A percentile compares a stretch with the other conserved stretches of the same genome.
Conservation (phyloP, 2,113 vertebrate species). For the Saimiri boliviensis region DNA sequence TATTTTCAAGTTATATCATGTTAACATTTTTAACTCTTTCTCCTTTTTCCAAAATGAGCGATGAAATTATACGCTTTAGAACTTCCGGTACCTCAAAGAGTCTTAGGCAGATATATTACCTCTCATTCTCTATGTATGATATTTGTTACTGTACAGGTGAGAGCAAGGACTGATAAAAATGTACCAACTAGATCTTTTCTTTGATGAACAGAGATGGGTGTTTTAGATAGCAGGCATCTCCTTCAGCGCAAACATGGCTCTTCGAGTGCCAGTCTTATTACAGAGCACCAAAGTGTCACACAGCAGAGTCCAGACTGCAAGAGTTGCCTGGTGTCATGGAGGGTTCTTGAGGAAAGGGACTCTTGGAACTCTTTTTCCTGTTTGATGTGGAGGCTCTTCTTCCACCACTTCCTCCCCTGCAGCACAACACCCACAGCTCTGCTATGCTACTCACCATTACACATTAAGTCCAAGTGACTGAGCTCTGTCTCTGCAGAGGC, state of each 20-base stretch:
- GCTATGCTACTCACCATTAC: fast-evolving
- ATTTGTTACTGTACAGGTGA: neutral
- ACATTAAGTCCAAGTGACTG: neutral
- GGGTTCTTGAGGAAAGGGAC: neutral
- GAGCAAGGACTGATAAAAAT: neutral
- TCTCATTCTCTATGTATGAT: neutral
- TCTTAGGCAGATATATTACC: too few relatives aligned
- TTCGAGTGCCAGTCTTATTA: neutral
- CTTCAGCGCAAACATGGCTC: neutral
- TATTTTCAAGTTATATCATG: neutral
- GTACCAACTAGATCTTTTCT: neutral
- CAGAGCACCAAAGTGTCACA: neutral
- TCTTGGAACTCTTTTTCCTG: neutral
- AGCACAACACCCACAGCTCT: neutral
- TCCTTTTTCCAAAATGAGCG: neutral
- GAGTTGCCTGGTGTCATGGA: neutral
- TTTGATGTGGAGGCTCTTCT: neutral
- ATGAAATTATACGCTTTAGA: neutral
- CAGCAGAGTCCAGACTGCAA: neutral
- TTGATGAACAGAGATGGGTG: neutral
- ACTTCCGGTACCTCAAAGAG: too few relatives aligned
- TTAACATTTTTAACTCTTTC: constrained; percentile 24
- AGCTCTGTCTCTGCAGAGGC: neutral
- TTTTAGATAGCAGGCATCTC: neutral
- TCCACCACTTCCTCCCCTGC: neutral